Conservation (phyloP, 2,888 invertebrate genomes). For the Leptinotarsa haldemani region DNA sequence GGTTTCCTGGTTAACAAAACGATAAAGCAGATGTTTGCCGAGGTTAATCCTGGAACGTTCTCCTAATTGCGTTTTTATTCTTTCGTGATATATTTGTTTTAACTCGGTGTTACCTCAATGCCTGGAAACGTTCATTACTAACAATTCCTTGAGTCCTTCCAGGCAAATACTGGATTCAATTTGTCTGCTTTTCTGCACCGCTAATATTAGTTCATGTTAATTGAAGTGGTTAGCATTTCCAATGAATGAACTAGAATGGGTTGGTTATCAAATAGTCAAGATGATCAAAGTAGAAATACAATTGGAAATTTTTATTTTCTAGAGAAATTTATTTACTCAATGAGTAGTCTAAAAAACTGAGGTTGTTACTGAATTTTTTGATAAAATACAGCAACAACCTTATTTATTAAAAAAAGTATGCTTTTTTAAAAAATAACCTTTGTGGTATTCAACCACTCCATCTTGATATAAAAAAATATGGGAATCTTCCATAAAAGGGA, state of each 20-base stretch:
- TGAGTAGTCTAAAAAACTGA: too few relatives aligned
- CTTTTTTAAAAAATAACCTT: too few relatives aligned
- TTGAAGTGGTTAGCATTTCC: background rate
- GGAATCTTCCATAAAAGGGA: too few relatives aligned
- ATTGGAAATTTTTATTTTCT: too few relatives aligned
- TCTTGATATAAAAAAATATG: too few relatives aligned
- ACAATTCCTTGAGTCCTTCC: background rate
- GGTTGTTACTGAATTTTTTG: too few relatives aligned
- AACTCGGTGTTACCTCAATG: background rate
- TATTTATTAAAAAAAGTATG: too few relatives aligned
- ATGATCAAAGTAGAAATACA: too few relatives aligned
- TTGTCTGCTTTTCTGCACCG: background rate
- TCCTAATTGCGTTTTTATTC: background rate
- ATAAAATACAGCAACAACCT: too few relatives aligned
- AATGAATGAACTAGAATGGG: background rate
- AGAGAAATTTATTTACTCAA: too few relatives aligned
- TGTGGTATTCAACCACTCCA: too few relatives aligned
- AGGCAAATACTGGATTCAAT: background rate
- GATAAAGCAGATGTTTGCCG: slow-evolving; percentile 1
- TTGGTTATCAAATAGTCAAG: background rate
- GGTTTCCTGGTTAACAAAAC: background rate
- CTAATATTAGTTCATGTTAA: background rate
- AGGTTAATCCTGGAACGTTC: background rate
- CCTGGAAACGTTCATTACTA: background rate
- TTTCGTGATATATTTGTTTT: background rate